A percentile compares a stretch with the other conserved stretches of the same genome.
Evolutionary conservation across 1,140 invertebrate genomes (phyloP).

Genomic region (Meloidogyne exigua): DNA sequence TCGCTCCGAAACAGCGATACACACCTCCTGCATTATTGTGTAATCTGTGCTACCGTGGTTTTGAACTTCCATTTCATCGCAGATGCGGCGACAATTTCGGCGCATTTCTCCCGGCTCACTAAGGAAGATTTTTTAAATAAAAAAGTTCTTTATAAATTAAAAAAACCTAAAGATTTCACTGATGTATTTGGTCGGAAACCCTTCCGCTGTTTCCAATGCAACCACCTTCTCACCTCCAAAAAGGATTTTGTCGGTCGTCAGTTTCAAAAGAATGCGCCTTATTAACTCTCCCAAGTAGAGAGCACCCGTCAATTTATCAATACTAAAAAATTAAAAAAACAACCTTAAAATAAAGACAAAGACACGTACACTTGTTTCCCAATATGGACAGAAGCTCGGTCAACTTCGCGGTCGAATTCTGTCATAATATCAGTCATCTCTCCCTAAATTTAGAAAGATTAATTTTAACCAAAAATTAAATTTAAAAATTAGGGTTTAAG

Average conservation of each 20-base stretch:
- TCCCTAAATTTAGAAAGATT: constrained; percentile 29
- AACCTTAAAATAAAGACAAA: constrained; percentile 9
- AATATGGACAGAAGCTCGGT: constrained; percentile 56
- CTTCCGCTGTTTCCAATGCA: constrained; percentile 50
- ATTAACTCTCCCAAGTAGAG: constrained; percentile 62
- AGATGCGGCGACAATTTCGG: constrained; percentile 60
- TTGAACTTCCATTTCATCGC: constrained; percentile 61
- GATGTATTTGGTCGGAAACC: constrained; percentile 63
- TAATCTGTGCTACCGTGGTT: constrained; percentile 61
- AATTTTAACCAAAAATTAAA: too few relatives aligned
- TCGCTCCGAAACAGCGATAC: constrained; percentile 55
- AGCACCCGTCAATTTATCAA: constrained; percentile 62
- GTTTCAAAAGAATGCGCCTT: constrained; percentile 54
- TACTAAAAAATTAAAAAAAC: constrained; percentile 44
- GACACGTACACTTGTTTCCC: constrained; percentile 59
- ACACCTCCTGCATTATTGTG: constrained; percentile 57
- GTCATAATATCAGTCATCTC: constrained; percentile 59
- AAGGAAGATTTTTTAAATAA: constrained; percentile 22
- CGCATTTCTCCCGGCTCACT: constrained; percentile 57
- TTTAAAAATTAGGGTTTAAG: too few relatives aligned
- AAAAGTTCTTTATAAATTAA: not conserved
- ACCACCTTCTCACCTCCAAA: constrained; percentile 57
- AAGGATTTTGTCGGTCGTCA: constrained; percentile 52
- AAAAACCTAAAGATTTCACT: constrained; percentile 59
- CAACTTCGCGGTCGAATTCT: constrained; percentile 59